Base-by-base conservation (phyloP, 2,888 invertebrate species). In the Margaritifera margaritifera region DNA sequence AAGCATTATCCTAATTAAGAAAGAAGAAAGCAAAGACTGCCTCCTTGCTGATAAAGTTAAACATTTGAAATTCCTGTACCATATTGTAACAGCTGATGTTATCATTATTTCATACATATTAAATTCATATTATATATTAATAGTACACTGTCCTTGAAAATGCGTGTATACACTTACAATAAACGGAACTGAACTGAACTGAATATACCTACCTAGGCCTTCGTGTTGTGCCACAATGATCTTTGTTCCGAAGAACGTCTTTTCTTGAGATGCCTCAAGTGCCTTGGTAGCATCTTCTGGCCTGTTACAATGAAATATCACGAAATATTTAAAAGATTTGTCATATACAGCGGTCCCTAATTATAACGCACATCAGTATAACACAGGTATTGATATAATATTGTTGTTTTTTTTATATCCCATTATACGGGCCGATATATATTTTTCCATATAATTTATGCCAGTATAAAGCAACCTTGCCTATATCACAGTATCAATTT, bases 261-360 rank as follows among this genome's bases (percentile, higher is more conserved):
- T 98, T 91, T 97, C 97, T 90, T 97, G 96, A 74, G 98, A 97
- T 79, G 95, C 96, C 91, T 97, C 97, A 77, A 97, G 92, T 70
- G 98, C 98, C 91, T 98, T 98, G 84, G 96, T 96, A 80, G 97
- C 97, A 91, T 98, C 98, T 91, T 98, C 97, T 84, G 96, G 95
- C 72, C 91, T 90, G 77, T 22, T 79, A 84, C 65, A 42, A 42
- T 11, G 42, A 42, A 42, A 42, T 11, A 42, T 42, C 2, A 65
- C 63, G 66, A 57, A 66, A 59, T n/a, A 22, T 60, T 6, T 25
- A 19, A 4, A 60, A 63, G 51, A 6, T 11, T 15, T 42, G 15
- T 42, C 15, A 11, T 42, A 22, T 56, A 56, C 11, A 8, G 11
- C 15, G 42, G 31, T 31, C 8, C 8, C 31, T 31, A 0, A 8